phyloP scores from a whole-genome alignment of 2,113 vertebrate species.

The Nerophis ophidion region DNA sequence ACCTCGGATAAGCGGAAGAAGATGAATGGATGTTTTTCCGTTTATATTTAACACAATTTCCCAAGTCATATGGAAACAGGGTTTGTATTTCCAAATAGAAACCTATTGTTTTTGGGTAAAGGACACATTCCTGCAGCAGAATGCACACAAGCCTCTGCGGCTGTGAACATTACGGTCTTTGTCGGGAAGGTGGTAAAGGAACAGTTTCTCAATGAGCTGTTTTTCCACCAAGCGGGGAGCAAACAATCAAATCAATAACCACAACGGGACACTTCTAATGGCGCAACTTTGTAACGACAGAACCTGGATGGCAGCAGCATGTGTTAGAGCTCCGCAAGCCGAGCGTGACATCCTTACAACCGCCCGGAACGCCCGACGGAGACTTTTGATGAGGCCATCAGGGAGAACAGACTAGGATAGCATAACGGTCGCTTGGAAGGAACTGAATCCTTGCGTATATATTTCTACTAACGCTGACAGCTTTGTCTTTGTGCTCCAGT shows the following conservation, averaged over 20 bases:
- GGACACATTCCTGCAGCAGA: too few species aligned
- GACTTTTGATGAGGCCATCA: conserved; percentile 48
- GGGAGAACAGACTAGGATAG: conserved; percentile 29
- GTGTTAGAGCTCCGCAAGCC: conserved; percentile 40
- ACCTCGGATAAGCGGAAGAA: too few species aligned
- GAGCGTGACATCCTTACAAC: conserved; percentile 37
- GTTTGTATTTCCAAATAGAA: too few species aligned
- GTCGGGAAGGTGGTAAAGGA: conserved; percentile 6
- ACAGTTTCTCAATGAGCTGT: conserved; percentile 34
- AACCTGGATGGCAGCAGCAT: conserved; percentile 49
- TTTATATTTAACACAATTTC: too few species aligned
- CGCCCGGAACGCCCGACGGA: conserved; percentile 24
- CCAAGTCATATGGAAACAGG: too few species aligned
- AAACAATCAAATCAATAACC: conserved; percentile 67
- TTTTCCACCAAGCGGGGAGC: conserved; percentile 39
- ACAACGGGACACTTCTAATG: conserved; percentile 56
- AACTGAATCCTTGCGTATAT: conserved; percentile 1
- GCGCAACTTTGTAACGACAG: conserved; percentile 53
- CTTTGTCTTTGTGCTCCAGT: not conserved
- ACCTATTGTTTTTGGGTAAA: too few species aligned
- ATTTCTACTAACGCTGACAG: not conserved
- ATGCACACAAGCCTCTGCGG: conserved; percentile 11
- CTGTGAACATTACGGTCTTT: conserved; percentile 28
- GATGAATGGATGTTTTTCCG: too few species aligned
- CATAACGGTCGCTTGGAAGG: conserved; percentile 9